Conservation (phyloP, 2,888 invertebrate species). For the Lypha dubia region DNA sequence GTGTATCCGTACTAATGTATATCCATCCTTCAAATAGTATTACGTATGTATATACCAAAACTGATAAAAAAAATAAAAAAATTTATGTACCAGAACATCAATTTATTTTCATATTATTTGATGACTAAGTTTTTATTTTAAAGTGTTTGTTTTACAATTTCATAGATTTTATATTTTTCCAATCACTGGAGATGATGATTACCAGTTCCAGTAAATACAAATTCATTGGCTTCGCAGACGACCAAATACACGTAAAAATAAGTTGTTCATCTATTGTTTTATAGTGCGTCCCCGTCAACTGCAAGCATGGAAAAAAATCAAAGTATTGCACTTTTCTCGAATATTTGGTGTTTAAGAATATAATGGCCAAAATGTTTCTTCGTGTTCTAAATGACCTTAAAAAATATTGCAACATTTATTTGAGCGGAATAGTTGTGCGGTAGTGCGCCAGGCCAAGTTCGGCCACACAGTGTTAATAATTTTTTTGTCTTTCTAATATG, state of each 20-base stretch:
- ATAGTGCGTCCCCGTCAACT: not conserved
- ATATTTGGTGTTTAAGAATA: too few relatives aligned
- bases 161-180: constrained; percentile 35
- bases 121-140: constrained; percentile 32
- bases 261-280: not conserved
- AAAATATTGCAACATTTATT: too few relatives aligned
- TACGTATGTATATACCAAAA: not conserved
- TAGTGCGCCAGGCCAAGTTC: too few relatives aligned
- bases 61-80: not conserved
- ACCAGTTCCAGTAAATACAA: not conserved
- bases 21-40: not conserved
- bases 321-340: too few relatives aligned
- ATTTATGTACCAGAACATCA: not conserved
- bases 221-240: not conserved
- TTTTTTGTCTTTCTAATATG: too few relatives aligned
- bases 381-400: not conserved
- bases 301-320: not conserved
- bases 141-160: constrained; percentile 49
- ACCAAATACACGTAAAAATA: not conserved
- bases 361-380: too few relatives aligned
- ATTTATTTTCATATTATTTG: constrained; percentile 8
- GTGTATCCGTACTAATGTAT: too few relatives aligned
- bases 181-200: constrained; percentile 21
- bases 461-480: too few relatives aligned
- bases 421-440: too few relatives aligned